These are phyloP conservation scores for Leptopilina syphax DNA, from an alignment of 2,888 invertebrate species.

Conservation along the genomic window DNA sequence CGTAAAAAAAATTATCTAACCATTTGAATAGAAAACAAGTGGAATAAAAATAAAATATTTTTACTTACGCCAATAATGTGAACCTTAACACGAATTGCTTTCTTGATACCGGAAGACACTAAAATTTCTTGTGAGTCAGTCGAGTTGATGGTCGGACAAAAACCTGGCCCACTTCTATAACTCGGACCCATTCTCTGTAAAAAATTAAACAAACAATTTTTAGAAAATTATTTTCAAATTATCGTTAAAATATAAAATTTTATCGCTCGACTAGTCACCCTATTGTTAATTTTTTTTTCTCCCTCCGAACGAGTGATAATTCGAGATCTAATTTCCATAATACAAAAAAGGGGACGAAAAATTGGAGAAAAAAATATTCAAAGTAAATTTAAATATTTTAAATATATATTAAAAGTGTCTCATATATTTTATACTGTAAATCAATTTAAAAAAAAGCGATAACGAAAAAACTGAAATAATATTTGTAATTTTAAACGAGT, in stretches of 20 bases:
- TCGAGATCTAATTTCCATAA: no score
- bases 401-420: no score
- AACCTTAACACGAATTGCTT: conserved; percentile 93
- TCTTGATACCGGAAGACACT: conserved; percentile 94
- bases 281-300: background rate
- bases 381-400: no score
- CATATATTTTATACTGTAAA: no score
- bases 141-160: conserved; percentile 96
- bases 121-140: conserved; percentile 91
- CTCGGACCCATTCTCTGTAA: conserved; percentile 91
- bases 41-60: background rate
- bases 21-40: background rate
- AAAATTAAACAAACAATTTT: conserved; percentile 47
- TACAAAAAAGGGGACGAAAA: background rate
- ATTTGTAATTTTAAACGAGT: no score
- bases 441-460: no score
- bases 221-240: background rate
- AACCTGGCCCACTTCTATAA: conserved; percentile 94
- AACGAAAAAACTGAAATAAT: no score
- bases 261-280: conserved; percentile 10
- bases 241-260: background rate
- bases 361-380: background rate
- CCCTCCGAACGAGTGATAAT: background rate
- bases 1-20: no score
- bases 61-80: conserved; percentile 89